A percentile compares a stretch with the other conserved stretches of the same genome.
These are phyloP conservation scores for Scylla paramamosain DNA, from an alignment of 1,140 invertebrate genomes.

Conservation along the genomic window DNA sequence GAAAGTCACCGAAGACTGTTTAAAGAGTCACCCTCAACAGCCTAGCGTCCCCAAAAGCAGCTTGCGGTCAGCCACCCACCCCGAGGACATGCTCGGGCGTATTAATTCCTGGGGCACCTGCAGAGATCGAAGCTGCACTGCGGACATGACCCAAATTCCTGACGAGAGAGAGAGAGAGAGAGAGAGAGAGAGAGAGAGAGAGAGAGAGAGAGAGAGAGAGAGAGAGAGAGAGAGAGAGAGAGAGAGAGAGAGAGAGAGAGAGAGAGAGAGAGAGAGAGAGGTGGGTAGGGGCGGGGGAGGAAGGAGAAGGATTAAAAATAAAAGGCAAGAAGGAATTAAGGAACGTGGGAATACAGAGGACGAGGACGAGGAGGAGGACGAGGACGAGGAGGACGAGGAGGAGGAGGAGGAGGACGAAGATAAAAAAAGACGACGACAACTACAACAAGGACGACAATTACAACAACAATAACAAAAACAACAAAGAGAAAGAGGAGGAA, in stretches of 20 bases:
- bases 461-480: background rate
- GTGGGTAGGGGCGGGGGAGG: background rate
- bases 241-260: conserved; percentile 38
- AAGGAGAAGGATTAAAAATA: conserved; percentile 24
- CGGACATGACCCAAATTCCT: background rate
- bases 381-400: background rate
- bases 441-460: background rate
- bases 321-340: background rate
- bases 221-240: conserved; percentile 15
- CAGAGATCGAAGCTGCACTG: background rate
- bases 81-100: background rate
- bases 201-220: conserved; percentile 7
- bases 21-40: background rate
- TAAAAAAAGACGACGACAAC: background rate
- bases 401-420: background rate
- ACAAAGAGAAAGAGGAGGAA: background rate
- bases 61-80: too few relatives aligned
- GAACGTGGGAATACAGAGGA: background rate
- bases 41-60: too few relatives aligned
- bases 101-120: background rate
- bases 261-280: conserved; percentile 22
- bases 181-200: conserved; percentile 16
- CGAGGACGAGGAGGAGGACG: background rate
- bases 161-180: background rate
- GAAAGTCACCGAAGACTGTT: background rate